phyloP scores from a whole-genome alignment of 2,797 vertebrate species.

The Lerista edwardsae region DNA sequence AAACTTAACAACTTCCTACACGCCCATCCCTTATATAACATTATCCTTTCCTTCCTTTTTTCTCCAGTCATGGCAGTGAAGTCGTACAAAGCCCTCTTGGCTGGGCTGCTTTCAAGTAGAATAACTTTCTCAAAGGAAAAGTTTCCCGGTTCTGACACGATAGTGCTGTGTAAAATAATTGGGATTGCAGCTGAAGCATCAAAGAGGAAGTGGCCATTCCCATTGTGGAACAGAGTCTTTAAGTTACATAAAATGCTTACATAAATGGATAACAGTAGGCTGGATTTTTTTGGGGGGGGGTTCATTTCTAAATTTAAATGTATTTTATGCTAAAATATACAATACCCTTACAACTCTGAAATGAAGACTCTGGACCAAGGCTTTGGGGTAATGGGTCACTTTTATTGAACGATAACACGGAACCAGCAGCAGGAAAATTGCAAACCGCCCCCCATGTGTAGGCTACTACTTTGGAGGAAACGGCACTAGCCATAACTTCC shows the following conservation, averaged over 20 bases:
- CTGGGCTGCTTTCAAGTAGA: not conserved
- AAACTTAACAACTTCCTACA: constrained; percentile 30
- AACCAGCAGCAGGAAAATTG: too few relatives aligned
- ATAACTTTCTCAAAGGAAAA: not conserved
- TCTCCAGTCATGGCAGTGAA: not conserved
- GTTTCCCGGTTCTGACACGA: not conserved
- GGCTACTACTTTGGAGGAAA: too few relatives aligned
- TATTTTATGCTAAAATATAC: not conserved
- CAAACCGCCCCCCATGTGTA: too few relatives aligned
- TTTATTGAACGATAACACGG: too few relatives aligned
- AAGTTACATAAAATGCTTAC: not conserved
- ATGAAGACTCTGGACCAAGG: too few relatives aligned
- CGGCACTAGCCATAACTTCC: too few relatives aligned
- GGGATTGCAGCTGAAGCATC: not conserved
- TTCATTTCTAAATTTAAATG: not conserved
- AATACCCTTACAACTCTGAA: too few relatives aligned
- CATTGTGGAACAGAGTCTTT: not conserved
- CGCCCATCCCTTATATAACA: not conserved
- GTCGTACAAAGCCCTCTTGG: not conserved
- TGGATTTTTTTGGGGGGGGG: not conserved
- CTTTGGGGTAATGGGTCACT: too few relatives aligned
- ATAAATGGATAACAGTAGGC: not conserved
- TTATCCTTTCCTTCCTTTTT: not conserved
- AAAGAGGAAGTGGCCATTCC: not conserved
- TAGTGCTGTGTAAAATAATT: not conserved